Base-by-base conservation (phyloP, 2,113 vertebrate species). In the Pseudorhombus dupliciocellatus region DNA sequence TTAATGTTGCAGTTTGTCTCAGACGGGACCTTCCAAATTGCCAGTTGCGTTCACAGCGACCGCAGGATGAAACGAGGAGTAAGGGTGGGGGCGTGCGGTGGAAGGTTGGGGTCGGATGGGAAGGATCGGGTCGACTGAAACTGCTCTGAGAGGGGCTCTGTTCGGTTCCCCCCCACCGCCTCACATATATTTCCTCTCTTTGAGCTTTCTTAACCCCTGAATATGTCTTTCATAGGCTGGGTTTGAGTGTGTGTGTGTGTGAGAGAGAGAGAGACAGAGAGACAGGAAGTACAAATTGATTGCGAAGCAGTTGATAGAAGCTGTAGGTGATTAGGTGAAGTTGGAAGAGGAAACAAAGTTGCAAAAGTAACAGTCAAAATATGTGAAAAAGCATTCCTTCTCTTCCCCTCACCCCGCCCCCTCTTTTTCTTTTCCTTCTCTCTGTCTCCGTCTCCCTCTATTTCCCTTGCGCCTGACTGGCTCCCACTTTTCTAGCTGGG, bases 1-100 rank as follows among this genome's bases (percentile, higher is more conserved):
- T 94, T 94, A 93, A 91, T 89, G 71, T 91, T 86, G 89, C 92
- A 91, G 91, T 93, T 93, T 84, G 84, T 87, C 85, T 89, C 85
- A 85, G 88, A 85, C 74, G 79, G 87, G 88, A 84, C 88, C 94
- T 93, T 91, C 91, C 91, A 95, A 94, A 95, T 95, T 93, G 93
- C 92, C 84, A 89, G 93, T 92, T 94, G 87, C 86, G 85, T 91
- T 86, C 84, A 85, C 86, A 80, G 53, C 85, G 87, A 77, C 82
- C 50, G 55, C 90, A 56, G 93, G 90, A 95, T 95, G 92, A 95
- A 94, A 95, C 92, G 86, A 79, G 77, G 58, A 57, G 18, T 50
- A 10, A 0, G n/a, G 66, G 60, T 28, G 57, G 48, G 59, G 21
- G 25, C 46, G 58, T 46, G 42, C 42, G 42, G 42, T 46, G 42